Evolutionary conservation across 1,140 invertebrate species (phyloP).

Genomic region (Spodoptera litura): DNA sequence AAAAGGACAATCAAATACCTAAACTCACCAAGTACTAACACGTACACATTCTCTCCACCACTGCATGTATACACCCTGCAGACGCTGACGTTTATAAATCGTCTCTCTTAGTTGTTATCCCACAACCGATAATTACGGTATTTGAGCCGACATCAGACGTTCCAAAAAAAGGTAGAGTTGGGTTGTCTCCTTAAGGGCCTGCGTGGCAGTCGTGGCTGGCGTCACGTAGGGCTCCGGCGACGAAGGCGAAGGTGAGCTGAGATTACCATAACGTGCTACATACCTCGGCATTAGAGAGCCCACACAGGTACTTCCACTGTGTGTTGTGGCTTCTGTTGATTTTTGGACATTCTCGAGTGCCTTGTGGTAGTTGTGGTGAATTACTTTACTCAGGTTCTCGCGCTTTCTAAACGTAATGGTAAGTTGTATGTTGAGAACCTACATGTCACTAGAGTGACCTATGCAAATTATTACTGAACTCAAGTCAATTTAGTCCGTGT

Average conservation of each 20-base stretch:
- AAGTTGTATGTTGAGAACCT: too few relatives aligned
- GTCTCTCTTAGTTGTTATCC: not conserved
- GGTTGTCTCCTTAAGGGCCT: conserved; percentile 7
- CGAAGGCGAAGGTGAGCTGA: not conserved
- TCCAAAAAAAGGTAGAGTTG: conserved; percentile 6
- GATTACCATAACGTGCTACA: conserved; percentile 5
- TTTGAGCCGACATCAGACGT: not conserved
- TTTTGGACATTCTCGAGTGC: too few relatives aligned
- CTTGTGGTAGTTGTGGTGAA: too few relatives aligned
- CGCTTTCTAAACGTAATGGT: too few relatives aligned
- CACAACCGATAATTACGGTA: conserved; percentile 1
- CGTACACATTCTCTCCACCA: too few relatives aligned
- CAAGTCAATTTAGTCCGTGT: too few relatives aligned
- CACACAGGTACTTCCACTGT: not conserved
- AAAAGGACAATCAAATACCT: too few relatives aligned
- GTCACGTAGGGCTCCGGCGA: conserved; percentile 53
- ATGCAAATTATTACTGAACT: too few relatives aligned
- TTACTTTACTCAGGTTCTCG: too few relatives aligned
- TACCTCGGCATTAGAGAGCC: not conserved
- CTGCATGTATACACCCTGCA: not conserved
- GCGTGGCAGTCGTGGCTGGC: conserved; percentile 39
- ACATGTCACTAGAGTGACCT: too few relatives aligned
- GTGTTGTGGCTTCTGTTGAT: too few relatives aligned
- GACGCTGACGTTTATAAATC: not conserved
- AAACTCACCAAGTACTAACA: too few relatives aligned